Base-by-base conservation (phyloP, 2,113 vertebrate species). In the Chionis minor region DNA sequence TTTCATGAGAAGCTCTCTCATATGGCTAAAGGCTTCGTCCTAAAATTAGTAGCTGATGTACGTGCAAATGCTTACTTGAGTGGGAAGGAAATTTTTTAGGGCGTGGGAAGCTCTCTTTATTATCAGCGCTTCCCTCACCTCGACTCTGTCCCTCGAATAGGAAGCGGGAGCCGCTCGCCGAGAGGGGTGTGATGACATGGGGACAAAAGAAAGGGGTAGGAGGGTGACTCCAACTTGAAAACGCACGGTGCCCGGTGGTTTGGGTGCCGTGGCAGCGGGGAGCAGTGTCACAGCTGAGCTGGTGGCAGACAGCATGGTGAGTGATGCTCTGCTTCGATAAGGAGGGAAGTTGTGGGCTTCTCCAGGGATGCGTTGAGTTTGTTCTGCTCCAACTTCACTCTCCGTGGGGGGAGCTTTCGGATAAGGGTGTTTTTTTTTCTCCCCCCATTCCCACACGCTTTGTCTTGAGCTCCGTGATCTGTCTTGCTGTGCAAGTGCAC, bases 21-120 rank as follows among this genome's bases (percentile, higher is more conserved):
- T 13, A 8, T 19, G 84, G 56, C 69, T 51, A 14, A 71, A 79
- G 63, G 78, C 85, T 93, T 73, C 26, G 0, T 49, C 81, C 84
- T 92, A 91, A 91, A 87, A 82, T 94, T 35, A 91, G 77, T 16
- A 61, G 78, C 88, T 91, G 88, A 44, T 63, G 35, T 69, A 79
- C 0, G 7, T 85, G 67, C 81, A 59, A 75, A 26, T 8, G 13
- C 81, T 74, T 44, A 8, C 30, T 15, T 56, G 92, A 70, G 86
- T 33, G 91, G 92, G 89, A 94, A 96, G 91, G 95, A 84, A 71
- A 73, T 44, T 79, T 89, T 95, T 62, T 21, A 90, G 88, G 92
- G 86, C 5, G 17, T 86, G 75, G 86, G 94, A 52, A 69, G 81
- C 77, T 49, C 7, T 23, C 47, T 81, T 77, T n/a, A 11, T 79